Evolutionary conservation across 2,797 vertebrate genomes (phyloP).

Genomic region (Synanceia verrucosa): DNA sequence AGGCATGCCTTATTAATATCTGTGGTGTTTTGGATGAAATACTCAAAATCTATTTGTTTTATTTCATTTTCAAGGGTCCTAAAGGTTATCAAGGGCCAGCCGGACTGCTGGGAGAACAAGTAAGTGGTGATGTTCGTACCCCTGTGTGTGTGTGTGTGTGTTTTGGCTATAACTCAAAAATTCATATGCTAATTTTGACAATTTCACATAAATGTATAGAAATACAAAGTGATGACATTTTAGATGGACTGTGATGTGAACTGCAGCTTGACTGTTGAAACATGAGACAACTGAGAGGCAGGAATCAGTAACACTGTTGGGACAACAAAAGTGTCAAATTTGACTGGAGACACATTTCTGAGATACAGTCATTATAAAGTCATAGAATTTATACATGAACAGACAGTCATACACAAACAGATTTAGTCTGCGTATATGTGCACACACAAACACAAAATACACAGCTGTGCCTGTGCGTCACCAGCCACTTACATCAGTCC

Average conservation of each 20-base stretch:
- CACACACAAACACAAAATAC: conserved; percentile 2
- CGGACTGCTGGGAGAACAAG: conserved; percentile 86
- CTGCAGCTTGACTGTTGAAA: not conserved
- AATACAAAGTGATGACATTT: not conserved
- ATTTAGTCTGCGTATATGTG: not conserved
- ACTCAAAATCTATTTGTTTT: conserved; percentile 12
- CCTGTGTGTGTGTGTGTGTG: not conserved
- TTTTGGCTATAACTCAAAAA: not conserved
- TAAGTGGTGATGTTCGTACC: conserved; percentile 40
- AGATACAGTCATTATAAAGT: not conserved
- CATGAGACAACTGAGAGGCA: not conserved
- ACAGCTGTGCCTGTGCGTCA: conserved; percentile 23
- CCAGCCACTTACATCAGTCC: conserved; percentile 19
- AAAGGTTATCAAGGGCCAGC: conserved; percentile 80
- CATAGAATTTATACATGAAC: not conserved
- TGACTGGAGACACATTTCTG: conserved; percentile 50
- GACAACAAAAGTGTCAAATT: not conserved
- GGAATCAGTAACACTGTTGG: not conserved
- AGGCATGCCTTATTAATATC: not conserved
- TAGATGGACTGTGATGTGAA: not conserved
- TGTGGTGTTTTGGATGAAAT: not conserved
- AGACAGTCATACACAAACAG: not conserved
- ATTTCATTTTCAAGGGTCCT: conserved; percentile 64
- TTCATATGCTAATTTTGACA: not conserved
- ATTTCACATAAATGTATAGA: not conserved